Percentiles rank a stretch among this genome's conserved stretches.
These are phyloP conservation scores for Acanthurus leucopareius DNA, from an alignment of 2,797 vertebrate species.

Conservation along the genomic window DNA sequence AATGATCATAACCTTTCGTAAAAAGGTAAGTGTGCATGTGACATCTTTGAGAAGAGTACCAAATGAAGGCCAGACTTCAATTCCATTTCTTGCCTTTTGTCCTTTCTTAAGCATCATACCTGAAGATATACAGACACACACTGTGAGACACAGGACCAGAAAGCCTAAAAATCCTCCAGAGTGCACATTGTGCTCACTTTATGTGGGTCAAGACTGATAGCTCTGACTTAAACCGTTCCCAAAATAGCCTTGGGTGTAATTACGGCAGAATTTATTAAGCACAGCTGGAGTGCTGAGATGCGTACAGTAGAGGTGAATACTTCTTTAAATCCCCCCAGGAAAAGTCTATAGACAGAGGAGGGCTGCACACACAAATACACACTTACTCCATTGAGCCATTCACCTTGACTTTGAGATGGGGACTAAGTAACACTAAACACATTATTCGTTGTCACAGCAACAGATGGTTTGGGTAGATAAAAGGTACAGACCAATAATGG, in stretches of 20 bases:
- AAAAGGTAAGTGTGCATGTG: neutral
- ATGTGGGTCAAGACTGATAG: constrained; percentile 79
- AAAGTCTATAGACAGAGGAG: constrained; percentile 27
- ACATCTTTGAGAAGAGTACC: neutral
- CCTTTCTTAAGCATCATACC: constrained; percentile 12
- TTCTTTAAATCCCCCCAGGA: constrained; percentile 6
- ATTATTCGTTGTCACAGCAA: constrained; percentile 42
- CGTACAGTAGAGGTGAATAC: constrained; percentile 50
- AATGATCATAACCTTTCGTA: constrained; percentile 12
- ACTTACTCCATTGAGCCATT: constrained; percentile 47
- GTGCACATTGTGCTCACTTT: constrained; percentile 61
- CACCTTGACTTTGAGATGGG: constrained; percentile 37
- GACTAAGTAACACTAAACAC: constrained; percentile 31
- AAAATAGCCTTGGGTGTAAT: constrained; percentile 78
- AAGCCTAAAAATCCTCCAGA: constrained; percentile 48
- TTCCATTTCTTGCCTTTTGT: neutral
- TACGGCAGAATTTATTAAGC: constrained; percentile 74
- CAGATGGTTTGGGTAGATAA: constrained; percentile 29
- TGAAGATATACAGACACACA: constrained; percentile 2
- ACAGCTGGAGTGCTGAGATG: constrained; percentile 70
- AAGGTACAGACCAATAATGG: neutral
- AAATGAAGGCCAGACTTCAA: constrained; percentile 2
- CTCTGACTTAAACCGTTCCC: constrained; percentile 68
- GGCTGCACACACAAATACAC: constrained; percentile 25
- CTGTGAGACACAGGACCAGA: constrained; percentile 3